Evolutionary conservation across 2,888 invertebrate genomes (phyloP).

Genomic region (Himalopsyche japonica): DNA sequence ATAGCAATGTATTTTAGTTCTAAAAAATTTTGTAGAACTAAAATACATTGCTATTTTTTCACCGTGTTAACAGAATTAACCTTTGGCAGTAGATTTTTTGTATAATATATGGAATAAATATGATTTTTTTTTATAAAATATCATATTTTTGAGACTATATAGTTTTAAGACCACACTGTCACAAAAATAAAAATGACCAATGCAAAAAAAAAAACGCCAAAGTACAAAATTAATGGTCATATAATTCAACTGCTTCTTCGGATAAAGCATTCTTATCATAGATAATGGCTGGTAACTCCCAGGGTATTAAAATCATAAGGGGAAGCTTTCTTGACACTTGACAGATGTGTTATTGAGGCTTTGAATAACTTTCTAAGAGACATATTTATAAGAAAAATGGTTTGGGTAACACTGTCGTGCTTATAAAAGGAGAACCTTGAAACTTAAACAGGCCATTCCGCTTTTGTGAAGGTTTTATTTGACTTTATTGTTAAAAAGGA

Average conservation of each 20-base stretch:
- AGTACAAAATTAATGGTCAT: background rate
- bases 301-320: background rate
- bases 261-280: background rate
- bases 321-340: constrained; percentile 30
- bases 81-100: too few relatives aligned
- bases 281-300: background rate
- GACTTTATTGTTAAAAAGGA: background rate
- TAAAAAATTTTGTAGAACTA: too few relatives aligned
- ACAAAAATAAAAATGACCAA: background rate
- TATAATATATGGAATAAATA: too few relatives aligned
- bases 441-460: background rate
- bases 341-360: constrained; percentile 37
- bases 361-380: constrained; percentile 35
- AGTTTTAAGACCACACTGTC: too few relatives aligned
- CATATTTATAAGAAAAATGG: constrained; percentile 33
- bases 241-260: background rate
- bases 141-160: too few relatives aligned
- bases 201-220: background rate
- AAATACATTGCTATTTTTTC: too few relatives aligned
- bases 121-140: too few relatives aligned
- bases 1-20: too few relatives aligned
- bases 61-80: too few relatives aligned
- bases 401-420: constrained; percentile 8
- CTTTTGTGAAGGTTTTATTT: background rate
- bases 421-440: background rate